A percentile compares a stretch with the other conserved stretches of the same genome.
phyloP scores from a whole-genome alignment of 2,113 vertebrate species.

The Porphyrio hochstetteri region DNA sequence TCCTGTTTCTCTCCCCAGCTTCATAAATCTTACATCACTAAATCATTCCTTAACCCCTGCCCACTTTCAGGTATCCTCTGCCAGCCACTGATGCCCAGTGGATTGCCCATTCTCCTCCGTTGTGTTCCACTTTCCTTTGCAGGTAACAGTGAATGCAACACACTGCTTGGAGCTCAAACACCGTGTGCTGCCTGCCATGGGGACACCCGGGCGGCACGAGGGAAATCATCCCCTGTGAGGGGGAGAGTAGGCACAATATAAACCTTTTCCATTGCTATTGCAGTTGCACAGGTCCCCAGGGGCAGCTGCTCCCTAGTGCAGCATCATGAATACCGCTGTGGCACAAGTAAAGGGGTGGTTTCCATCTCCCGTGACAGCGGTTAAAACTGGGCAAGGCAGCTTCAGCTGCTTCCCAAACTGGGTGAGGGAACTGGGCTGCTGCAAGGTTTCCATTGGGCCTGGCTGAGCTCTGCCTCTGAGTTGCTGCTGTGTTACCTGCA shows the following conservation, averaged over 20 bases:
- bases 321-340: background rate
- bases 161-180: rapidly evolving
- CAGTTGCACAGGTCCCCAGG: background rate
- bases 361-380: background rate
- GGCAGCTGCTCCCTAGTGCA: background rate
- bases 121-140: background rate
- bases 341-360: background rate
- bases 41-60: background rate
- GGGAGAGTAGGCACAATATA: background rate
- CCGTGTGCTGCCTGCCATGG: background rate
- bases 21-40: background rate
- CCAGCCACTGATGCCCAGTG: background rate
- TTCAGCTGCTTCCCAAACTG: background rate
- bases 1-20: background rate
- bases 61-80: background rate
- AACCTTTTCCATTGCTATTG: rapidly evolving
- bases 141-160: background rate
- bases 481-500: rapidly evolving
- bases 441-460: background rate
- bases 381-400: background rate
- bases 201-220: background rate
- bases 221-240: background rate
- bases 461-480: background rate
- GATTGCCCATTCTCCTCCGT: background rate
- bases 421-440: background rate